Conservation (phyloP, 1,140 invertebrate genomes). For the Drosophila neocordata region DNA sequence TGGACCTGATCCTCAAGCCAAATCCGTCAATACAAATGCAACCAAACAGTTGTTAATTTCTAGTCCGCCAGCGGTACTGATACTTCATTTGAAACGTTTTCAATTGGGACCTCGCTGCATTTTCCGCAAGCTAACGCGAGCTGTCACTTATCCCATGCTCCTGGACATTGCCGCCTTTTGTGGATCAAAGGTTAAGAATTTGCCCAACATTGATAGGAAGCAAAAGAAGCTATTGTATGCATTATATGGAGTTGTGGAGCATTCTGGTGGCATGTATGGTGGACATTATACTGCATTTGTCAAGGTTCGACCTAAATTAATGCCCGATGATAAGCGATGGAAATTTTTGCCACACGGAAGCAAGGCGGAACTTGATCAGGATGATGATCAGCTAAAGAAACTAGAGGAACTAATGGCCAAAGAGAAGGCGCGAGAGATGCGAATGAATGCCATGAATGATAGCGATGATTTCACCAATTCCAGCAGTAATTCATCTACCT, state of each 20-base stretch:
- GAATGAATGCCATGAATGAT: constrained; percentile 75
- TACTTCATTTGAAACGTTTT: constrained; percentile 96
- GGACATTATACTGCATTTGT: constrained; percentile 99
- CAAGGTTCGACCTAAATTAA: constrained; percentile 86
- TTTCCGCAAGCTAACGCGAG: constrained; percentile 91
- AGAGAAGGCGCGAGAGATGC: constrained; percentile 80
- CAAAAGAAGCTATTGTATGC: constrained; percentile 92
- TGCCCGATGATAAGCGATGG: constrained; percentile 86
- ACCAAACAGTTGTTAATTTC: constrained; percentile 96
- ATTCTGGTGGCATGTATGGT: constrained; percentile 93
- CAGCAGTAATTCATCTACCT: constrained; percentile 83
- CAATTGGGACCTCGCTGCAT: constrained; percentile 86
- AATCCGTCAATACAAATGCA: constrained; percentile 94
- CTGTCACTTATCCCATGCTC: constrained; percentile 93
- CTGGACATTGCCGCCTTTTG: constrained; percentile 96
- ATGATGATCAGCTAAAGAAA: constrained; percentile 73
- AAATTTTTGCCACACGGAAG: constrained; percentile 87
- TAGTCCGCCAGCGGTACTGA: constrained; percentile 95
- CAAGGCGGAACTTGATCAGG: constrained; percentile 82
- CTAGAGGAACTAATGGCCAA: constrained; percentile 72
- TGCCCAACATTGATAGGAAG: constrained; percentile 86
- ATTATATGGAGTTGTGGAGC: constrained; percentile 97
- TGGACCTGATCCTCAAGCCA: constrained; percentile 85
- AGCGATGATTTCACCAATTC: constrained; percentile 84
- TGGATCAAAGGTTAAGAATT: constrained; percentile 88